Evolutionary conservation across 2,113 vertebrate genomes (phyloP).

Genomic region (Phocoena phocoena): DNA sequence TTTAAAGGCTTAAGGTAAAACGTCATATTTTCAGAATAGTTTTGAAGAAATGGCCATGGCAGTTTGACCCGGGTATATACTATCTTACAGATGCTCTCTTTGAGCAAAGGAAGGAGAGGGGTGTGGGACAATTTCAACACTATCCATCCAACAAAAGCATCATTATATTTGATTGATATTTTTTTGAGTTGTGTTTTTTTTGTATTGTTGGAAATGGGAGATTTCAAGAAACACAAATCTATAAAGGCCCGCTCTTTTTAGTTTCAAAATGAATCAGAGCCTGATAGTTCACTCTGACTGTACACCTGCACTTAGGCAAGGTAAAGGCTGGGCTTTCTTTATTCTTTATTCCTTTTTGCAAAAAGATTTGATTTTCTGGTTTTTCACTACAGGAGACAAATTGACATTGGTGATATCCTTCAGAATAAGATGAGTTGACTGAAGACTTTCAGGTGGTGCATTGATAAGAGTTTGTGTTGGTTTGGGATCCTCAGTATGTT

Average conservation of each 20-base stretch:
- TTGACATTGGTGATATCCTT: conserved; percentile 89
- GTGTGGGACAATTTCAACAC: conserved; percentile 29
- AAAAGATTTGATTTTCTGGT: conserved; percentile 71
- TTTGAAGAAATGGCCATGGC: neutral
- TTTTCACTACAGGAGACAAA: conserved; percentile 73
- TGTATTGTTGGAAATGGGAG: conserved; percentile 86
- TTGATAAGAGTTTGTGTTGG: neutral
- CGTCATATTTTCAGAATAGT: neutral
- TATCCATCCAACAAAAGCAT: conserved; percentile 88
- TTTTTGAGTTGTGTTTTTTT: conserved; percentile 29
- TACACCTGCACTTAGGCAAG: conserved; percentile 84
- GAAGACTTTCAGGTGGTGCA: conserved; percentile 23
- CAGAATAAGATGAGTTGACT: conserved; percentile 83
- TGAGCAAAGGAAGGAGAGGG: neutral
- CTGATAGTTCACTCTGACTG: conserved; percentile 84
- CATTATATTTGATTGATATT: conserved; percentile 83
- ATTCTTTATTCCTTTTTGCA: conserved; percentile 50
- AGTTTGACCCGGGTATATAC: neutral
- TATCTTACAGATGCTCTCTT: neutral
- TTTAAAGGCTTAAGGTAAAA: neutral
- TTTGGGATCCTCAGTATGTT: conserved; percentile 15
- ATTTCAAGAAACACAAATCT: conserved; percentile 88
- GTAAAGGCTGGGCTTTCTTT: conserved; percentile 49
- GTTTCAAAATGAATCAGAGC: conserved; percentile 83
- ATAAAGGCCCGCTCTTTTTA: conserved; percentile 90